These are phyloP conservation scores for Sthenelais limicola DNA, from an alignment of 2,888 invertebrate genomes.

Conservation along the genomic window DNA sequence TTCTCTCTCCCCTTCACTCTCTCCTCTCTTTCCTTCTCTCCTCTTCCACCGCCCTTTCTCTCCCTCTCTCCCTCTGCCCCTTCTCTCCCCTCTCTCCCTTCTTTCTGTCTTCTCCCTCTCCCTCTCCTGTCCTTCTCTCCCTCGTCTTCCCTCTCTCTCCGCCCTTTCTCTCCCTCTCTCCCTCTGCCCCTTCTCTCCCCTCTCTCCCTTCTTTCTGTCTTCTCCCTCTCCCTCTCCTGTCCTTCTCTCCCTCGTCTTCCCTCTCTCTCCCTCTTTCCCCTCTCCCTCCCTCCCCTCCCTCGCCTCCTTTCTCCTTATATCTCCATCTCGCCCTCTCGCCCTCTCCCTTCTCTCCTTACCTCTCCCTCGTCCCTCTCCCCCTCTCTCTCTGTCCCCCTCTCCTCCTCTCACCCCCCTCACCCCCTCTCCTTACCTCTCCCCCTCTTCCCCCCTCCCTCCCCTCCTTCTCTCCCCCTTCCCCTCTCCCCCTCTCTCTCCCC, in stretches of 20 bases:
- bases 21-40: no score
- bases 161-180: no score
- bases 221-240: no score
- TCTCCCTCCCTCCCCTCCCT: background rate
- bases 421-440: background rate
- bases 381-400: background rate
- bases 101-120: no score
- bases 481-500: background rate
- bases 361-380: background rate
- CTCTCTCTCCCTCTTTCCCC: constrained; percentile 13
- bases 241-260: background rate
- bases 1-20: no score
- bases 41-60: no score
- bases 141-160: no score
- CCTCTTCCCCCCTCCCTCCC: background rate
- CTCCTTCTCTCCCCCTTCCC: constrained; percentile 5
- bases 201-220: no score
- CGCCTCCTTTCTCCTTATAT: background rate
- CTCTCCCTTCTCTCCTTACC: background rate
- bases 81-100: no score
- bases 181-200: no score
- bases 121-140: no score
- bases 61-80: no score
- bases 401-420: background rate
- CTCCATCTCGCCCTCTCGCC: background rate